Conservation (phyloP, 92 coral and sea anemone genomes). For the Pocillopora grandis region DNA sequence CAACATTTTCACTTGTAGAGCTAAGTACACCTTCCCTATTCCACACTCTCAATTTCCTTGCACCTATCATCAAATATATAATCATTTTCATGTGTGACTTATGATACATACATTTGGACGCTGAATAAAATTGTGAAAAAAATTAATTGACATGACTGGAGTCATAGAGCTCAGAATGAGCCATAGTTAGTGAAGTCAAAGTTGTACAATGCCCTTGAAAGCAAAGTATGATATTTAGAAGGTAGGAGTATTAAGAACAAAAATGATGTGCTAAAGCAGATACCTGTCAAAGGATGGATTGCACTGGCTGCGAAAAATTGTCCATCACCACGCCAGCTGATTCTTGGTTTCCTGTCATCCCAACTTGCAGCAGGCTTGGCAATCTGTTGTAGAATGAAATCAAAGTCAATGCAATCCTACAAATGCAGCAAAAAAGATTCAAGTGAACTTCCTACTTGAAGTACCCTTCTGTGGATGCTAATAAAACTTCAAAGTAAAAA, state of each 20-base stretch:
- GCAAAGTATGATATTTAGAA: not conserved
- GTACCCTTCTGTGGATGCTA: no score
- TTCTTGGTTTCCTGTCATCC: slow-evolving; percentile 81
- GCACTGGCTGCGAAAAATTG: slow-evolving; percentile 94
- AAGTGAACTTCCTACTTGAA: not conserved
- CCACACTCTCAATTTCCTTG: slow-evolving; percentile 83
- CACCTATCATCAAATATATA: slow-evolving; percentile 46
- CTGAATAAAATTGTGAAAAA: no score
- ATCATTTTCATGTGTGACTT: not conserved
- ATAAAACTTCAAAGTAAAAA: no score
- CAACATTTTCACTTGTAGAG: slow-evolving; percentile 85
- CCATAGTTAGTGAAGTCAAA: no score
- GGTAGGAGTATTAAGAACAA: no score
- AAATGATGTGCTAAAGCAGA: not conserved
- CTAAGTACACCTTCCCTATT: slow-evolving; percentile 87
- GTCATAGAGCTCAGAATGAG: no score
- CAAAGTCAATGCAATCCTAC: not conserved
- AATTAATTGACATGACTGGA: no score
- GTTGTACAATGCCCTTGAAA: no score
- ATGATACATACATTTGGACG: no score
- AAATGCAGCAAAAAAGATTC: not conserved
- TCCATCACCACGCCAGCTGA: slow-evolving; percentile 99
- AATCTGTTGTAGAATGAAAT: slow-evolving; percentile 1
- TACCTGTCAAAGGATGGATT: slow-evolving; percentile 77
- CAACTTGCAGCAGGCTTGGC: slow-evolving; percentile 67